Base-by-base conservation (phyloP, 2,888 invertebrate species). In the Rhorus exstirpatorius region DNA sequence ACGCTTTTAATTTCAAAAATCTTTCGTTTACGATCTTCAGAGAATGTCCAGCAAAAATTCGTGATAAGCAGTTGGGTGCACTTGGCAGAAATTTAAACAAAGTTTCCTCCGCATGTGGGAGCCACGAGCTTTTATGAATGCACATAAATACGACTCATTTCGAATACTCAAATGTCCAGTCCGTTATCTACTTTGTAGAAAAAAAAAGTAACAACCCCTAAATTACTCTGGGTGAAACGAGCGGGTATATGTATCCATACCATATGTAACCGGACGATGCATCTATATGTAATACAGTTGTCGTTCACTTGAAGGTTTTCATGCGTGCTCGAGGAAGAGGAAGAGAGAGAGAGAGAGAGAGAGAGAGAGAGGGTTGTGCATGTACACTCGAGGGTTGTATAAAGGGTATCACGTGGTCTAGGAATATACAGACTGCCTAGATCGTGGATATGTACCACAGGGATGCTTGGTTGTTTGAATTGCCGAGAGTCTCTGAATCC, bases 321-420 rank as follows among this genome's bases (percentile, higher is more conserved):
- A 35, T 35, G 21, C 7, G 1, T 24, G 1, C 31, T 31, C 31
- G 6, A 31, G 31, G 14, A 26, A 21, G 41, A 12, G 14, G 12
- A 55, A 38, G 35, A 19, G 49, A 26, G 21, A 49, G 14, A 24
- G 24, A 26, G 41, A 21, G 31, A 21, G 6, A 8, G 14, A 3
- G 24, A 38, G 1, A 14, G 19, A 49, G 14, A 35, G 8, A 49
- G 19, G 31, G 12, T 31, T 35, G 24, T 3, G 19, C 12, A 44
- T 44, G 26, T 19, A 21, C 58, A 63, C 26, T 31, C 31, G 60
- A 74, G 76, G 68, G 72, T 79, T 72, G 67, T 60, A 65, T 65
- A 65, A 51, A 65, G 65, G 63, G 71, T 71, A 78, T 78, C 71
- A 78, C 58, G 65, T 58, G 72, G 44, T 24, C 26, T 72, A 17